Evolutionary conservation across 2,797 vertebrate species (phyloP).

Genomic region (Tapera naevia): DNA sequence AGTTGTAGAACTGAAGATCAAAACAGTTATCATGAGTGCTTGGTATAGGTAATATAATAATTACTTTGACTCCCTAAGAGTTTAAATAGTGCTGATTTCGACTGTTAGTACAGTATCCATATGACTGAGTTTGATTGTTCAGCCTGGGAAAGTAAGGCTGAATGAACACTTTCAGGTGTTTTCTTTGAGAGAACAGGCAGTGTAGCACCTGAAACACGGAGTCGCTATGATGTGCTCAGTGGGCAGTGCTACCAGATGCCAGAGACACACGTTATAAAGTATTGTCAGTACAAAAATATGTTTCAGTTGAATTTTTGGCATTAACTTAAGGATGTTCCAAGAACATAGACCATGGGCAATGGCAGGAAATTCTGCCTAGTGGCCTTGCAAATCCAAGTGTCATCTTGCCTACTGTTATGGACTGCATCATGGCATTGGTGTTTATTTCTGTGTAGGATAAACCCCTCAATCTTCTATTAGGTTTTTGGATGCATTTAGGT

Average conservation of each 20-base stretch:
- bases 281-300: background rate
- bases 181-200: background rate
- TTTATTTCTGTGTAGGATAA: background rate
- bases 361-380: background rate
- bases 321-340: background rate
- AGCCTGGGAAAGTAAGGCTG: background rate
- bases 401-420: background rate
- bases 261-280: fast-evolving
- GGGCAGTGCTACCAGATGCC: background rate
- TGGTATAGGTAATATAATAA: background rate
- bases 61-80: background rate
- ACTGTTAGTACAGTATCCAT: background rate
- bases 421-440: background rate
- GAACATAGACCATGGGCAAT: fast-evolving
- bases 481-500: background rate
- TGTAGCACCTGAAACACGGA: background rate
- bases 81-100: background rate
- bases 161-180: background rate
- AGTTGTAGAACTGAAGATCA: background rate
- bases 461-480: fast-evolving
- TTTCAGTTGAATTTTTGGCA: background rate
- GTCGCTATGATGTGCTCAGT: background rate
- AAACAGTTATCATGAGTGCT: background rate
- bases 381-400: background rate
- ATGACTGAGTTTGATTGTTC: background rate